phyloP scores from a whole-genome alignment of 2,113 vertebrate species.

The Agelaius phoeniceus region DNA sequence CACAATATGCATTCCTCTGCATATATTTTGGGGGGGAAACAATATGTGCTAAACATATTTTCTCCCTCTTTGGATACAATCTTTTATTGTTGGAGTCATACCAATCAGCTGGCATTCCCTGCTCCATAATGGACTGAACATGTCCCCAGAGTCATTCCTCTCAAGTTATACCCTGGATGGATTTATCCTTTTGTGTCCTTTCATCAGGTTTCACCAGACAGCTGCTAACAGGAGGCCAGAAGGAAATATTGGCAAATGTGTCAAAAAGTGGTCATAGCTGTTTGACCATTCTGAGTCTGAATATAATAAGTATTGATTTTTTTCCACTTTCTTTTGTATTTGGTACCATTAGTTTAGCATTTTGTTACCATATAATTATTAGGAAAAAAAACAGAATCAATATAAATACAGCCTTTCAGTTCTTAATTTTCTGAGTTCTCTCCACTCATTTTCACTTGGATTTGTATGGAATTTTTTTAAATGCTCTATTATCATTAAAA shows the following conservation, averaged over 20 bases:
- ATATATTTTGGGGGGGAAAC: background rate
- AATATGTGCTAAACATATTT: background rate
- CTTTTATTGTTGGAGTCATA: background rate
- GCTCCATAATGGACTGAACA: background rate
- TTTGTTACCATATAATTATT: slow-evolving; percentile 31
- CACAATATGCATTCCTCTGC: background rate
- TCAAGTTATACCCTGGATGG: background rate
- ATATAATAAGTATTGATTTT: slow-evolving; percentile 28
- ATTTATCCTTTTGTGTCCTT: background rate
- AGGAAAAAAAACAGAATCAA: background rate
- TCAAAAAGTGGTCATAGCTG: slow-evolving; percentile 30
- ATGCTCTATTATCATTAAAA: background rate
- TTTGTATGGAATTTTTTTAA: background rate
- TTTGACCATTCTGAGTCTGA: slow-evolving; percentile 9
- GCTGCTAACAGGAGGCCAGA: background rate
- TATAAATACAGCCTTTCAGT: background rate
- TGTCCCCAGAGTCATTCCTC: background rate
- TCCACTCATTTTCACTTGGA: background rate
- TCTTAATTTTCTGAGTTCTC: background rate
- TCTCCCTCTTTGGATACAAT: background rate
- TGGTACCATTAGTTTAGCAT: slow-evolving; percentile 2
- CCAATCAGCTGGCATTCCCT: background rate
- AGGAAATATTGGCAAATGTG: slow-evolving; percentile 37
- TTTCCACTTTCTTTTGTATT: background rate
- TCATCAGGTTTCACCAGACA: background rate